A percentile compares a stretch with the other conserved stretches of the same genome.
Conservation (phyloP, 2,113 vertebrate species). For the Eubucco bourcierii region DNA sequence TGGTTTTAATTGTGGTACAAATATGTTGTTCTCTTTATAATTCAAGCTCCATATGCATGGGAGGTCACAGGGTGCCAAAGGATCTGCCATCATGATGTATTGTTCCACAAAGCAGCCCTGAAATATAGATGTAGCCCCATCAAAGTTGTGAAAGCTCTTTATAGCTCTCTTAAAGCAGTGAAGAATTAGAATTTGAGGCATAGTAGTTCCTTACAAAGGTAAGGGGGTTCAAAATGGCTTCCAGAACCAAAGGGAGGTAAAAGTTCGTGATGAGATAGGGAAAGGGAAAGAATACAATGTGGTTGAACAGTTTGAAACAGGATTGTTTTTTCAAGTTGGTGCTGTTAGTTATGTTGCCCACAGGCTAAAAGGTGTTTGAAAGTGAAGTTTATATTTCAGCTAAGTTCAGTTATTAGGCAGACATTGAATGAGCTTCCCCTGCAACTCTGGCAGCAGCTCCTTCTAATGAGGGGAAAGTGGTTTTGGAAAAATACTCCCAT, state of each 20-base stretch:
- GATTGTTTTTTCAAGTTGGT: background rate
- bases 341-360: background rate
- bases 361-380: background rate
- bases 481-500: background rate
- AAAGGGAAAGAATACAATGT: background rate
- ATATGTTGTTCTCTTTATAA: constrained; percentile 64
- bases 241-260: constrained; percentile 15
- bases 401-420: background rate
- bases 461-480: background rate
- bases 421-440: background rate
- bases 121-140: background rate
- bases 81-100: constrained; percentile 1
- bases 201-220: constrained; percentile 17
- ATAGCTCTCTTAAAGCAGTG: constrained; percentile 1
- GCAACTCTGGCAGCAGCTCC: background rate
- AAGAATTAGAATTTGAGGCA: constrained; percentile 37
- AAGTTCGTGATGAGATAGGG: background rate
- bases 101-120: constrained; percentile 30
- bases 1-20: constrained; percentile 75
- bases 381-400: background rate
- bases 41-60: constrained; percentile 34
- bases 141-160: constrained; percentile 31
- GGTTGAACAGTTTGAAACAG: background rate
- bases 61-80: constrained; percentile 40
- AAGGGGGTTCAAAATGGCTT: constrained; percentile 7